phyloP scores from a whole-genome alignment of 2,888 invertebrate species.

The Ypsolopha sequella region DNA sequence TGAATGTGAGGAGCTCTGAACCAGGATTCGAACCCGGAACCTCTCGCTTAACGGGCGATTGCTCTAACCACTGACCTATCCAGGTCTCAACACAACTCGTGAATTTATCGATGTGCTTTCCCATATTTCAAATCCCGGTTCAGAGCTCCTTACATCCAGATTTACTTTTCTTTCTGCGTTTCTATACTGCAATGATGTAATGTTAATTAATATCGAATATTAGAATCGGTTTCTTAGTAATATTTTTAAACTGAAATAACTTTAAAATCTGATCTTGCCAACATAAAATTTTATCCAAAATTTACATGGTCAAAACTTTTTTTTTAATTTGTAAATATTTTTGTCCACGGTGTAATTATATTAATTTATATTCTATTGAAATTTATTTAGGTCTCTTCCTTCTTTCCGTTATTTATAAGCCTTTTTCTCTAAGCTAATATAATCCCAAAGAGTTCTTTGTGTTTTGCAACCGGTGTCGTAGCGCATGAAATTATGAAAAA shows the following conservation, averaged over 20 bases:
- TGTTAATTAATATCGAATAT: no score
- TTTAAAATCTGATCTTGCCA: slow-evolving; percentile 8
- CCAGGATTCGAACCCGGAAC: no score
- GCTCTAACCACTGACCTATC: no score
- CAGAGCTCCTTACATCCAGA: no score
- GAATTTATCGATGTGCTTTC: no score
- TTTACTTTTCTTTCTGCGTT: no score
- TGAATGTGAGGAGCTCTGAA: no score
- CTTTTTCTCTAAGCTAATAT: slow-evolving; percentile 26
- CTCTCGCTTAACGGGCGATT: no score
- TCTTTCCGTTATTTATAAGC: slow-evolving; percentile 28
- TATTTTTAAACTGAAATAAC: slow-evolving; percentile 4
- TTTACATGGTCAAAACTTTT: no score
- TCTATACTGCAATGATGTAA: no score
- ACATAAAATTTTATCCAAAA: not conserved
- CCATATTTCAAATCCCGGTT: no score
- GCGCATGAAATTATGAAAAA: slow-evolving; percentile 46
- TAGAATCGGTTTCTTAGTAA: not conserved
- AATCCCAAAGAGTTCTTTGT: slow-evolving; percentile 21
- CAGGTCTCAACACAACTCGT: no score
- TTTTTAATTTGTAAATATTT: slow-evolving; percentile 15
- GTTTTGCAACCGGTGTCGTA: slow-evolving; percentile 19
- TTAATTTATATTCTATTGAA: slow-evolving; percentile 67
- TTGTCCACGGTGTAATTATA: slow-evolving; percentile 47
- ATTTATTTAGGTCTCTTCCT: slow-evolving; percentile 48